phyloP scores from a whole-genome alignment of 2,797 vertebrate species.

The Florisuga fusca region DNA sequence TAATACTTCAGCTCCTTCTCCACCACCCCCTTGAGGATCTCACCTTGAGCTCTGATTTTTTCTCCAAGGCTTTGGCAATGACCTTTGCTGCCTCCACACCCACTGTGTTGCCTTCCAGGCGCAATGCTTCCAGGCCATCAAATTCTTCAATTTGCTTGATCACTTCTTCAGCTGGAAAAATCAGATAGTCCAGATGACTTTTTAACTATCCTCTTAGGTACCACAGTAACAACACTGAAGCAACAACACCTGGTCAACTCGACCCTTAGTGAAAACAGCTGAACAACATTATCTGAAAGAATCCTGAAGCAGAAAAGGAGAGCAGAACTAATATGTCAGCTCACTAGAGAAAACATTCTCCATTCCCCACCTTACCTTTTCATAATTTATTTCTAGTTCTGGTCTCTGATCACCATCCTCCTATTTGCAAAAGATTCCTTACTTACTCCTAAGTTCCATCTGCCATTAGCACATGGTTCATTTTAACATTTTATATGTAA shows the following conservation, averaged over 20 bases:
- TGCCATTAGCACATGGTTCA: neutral
- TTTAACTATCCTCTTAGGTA: neutral
- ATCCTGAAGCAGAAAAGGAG: neutral
- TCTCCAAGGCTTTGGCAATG: conserved; percentile 93
- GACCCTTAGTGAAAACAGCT: neutral
- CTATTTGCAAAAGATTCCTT: neutral
- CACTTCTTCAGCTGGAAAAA: conserved; percentile 86
- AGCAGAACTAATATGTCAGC: neutral
- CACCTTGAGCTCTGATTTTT: conserved; percentile 92
- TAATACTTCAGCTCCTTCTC: neutral
- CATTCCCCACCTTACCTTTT: neutral
- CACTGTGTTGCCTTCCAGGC: conserved; percentile 95
- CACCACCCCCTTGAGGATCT: neutral
- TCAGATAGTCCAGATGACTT: neutral
- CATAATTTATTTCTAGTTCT: neutral
- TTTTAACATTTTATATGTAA: too few relatives aligned
- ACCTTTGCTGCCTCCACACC: conserved; percentile 93
- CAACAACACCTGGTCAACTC: neutral
- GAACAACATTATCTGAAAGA: neutral
- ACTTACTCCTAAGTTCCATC: neutral
- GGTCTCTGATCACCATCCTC: neutral
- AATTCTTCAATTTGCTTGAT: conserved; percentile 92
- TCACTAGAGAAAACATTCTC: neutral
- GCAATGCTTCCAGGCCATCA: conserved; percentile 88
- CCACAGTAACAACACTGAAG: neutral